These are phyloP conservation scores for Keiferia lycopersicella DNA, from an alignment of 2,888 invertebrate genomes.

Conservation along the genomic window DNA sequence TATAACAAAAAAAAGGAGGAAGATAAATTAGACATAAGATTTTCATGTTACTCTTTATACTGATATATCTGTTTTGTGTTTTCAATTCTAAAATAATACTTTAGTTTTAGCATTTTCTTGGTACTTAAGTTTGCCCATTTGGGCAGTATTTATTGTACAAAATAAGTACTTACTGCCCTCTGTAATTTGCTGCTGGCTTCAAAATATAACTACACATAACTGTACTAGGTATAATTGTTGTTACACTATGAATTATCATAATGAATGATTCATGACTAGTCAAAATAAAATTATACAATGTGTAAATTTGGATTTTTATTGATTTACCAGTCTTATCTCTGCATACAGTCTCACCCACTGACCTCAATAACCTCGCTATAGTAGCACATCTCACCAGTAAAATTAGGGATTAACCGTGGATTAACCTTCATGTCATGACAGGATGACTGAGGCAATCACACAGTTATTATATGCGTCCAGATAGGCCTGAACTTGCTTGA, in stretches of 20 bases:
- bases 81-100: background rate
- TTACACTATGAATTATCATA: constrained; percentile 41
- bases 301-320: constrained; percentile 12
- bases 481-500: no score
- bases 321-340: background rate
- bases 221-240: constrained; percentile 37
- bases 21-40: constrained; percentile 1
- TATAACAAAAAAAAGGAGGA: background rate
- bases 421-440: no score
- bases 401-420: no score
- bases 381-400: no score
- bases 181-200: constrained; percentile 10
- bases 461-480: no score
- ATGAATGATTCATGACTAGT: constrained; percentile 63
- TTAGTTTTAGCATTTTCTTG: background rate
- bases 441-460: no score
- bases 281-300: constrained; percentile 49
- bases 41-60: background rate
- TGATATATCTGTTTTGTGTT: background rate
- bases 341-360: no score
- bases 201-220: constrained; percentile 24
- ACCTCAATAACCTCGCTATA: no score
- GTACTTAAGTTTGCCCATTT: constrained; percentile 12
- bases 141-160: constrained; percentile 6
- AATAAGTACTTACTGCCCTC: constrained; percentile 16